Base-by-base conservation (phyloP, 2,888 invertebrate genomes). In the Thera britannica region DNA sequence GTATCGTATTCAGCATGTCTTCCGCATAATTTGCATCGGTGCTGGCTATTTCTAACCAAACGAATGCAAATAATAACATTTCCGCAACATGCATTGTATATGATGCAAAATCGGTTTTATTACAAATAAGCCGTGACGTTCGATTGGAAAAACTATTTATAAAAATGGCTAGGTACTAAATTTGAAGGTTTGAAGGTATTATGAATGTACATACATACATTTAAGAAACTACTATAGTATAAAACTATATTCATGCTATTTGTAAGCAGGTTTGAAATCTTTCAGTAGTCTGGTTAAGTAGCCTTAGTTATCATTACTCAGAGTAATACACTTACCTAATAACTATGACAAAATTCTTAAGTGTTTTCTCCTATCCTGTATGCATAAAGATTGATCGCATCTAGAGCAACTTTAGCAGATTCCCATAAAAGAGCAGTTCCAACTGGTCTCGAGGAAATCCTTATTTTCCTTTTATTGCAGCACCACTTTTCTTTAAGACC, bases 11-110 rank as follows among this genome's bases (percentile, higher is more conserved):
- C 79, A 62, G 56, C 48, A 77, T 70, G 75, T 77, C 79, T 83
- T 83, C 80, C 83, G 84, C 79, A 79, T 82, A 71, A 81, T 83
- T 81, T 78, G 73, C 81, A 81, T 82, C 75, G 75, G 71, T 70
- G 70, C 72, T 72, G 75, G 76, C 77, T 80, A 80, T 81, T 82
- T 82, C 85, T 52, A 34, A 52, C 79, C 81, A 80, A 78, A 77
- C 70, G 77, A 82, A 83, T 85, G 81, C 81, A 83, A 85, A 85
- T 84, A 55, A 78, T 82, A 80, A 79, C 79, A 80, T 82, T 86
- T 86, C 84, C 82, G 83, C 71, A 70, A 79, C 71, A 78, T 78
- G 70, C 72, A 80, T 78, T 77, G 81, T 83, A 80, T 83, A 74
- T 73, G 23, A 8, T 23, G 36, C 52, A 51, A 60, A 49, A 51